Conservation (phyloP, 2,888 invertebrate species). For the Archips crataeganus region DNA sequence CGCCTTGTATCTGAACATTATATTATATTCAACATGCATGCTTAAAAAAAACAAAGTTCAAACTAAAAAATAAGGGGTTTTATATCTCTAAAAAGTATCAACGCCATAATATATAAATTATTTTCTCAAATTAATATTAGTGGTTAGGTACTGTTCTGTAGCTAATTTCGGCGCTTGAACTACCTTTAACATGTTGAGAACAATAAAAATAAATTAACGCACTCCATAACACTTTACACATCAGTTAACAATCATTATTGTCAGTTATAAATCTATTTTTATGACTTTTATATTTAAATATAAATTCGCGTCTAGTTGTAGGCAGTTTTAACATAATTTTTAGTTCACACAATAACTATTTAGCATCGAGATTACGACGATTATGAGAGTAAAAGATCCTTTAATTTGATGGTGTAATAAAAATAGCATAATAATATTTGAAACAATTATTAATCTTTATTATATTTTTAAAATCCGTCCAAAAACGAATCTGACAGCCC, state of each 20-base stretch:
- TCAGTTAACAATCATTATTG: constrained; percentile 86
- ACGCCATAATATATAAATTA: constrained; percentile 3
- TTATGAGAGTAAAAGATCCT: constrained; percentile 45
- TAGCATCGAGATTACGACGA: constrained; percentile 60
- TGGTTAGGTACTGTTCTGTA: not conserved
- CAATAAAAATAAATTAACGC: constrained; percentile 73
- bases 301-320: constrained; percentile 85
- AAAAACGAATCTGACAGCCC: too few relatives aligned
- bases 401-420: constrained; percentile 43
- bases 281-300: constrained; percentile 83
- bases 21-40: constrained; percentile 7
- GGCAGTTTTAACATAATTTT: constrained; percentile 84
- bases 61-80: constrained; percentile 1
- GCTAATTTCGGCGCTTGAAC: constrained; percentile 69
- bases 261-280: constrained; percentile 85
- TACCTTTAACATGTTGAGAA: constrained; percentile 67
- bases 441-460: too few relatives aligned
- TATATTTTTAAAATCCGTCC: too few relatives aligned
- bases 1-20: constrained; percentile 61
- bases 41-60: constrained; percentile 2
- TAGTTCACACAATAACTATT: constrained; percentile 68
- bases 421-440: too few relatives aligned
- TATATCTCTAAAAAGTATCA: constrained; percentile 3
- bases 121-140: not conserved
- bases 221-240: constrained; percentile 83